phyloP scores from a whole-genome alignment of 2,888 invertebrate species.

The Eledona agricola region DNA sequence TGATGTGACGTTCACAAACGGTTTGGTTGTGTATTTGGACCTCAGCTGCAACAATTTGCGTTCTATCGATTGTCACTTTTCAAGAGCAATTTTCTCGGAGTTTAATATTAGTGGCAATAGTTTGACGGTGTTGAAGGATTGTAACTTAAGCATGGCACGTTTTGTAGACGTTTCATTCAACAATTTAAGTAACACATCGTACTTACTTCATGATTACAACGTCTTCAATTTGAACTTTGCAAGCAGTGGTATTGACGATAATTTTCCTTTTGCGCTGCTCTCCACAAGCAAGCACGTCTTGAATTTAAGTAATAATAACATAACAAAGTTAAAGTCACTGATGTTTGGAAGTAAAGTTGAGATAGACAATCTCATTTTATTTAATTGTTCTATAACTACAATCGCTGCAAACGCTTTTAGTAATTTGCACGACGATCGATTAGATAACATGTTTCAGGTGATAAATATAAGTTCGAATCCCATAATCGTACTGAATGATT shows the following conservation, averaged over 20 bases:
- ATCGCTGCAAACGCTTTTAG: constrained; percentile 2
- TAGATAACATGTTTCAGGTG: too few relatives aligned
- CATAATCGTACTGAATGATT: constrained; percentile 7
- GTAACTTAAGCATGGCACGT: constrained; percentile 1
- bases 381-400: constrained; percentile 5
- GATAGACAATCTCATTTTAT: not conserved
- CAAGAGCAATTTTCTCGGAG: constrained; percentile 2
- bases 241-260: not conserved
- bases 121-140: constrained; percentile 7
- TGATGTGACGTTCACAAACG: constrained; percentile 4
- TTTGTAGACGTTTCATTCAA: constrained; percentile 20
- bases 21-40: not conserved
- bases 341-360: constrained; percentile 2
- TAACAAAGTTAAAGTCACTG: not conserved
- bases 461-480: constrained; percentile 13
- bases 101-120: constrained; percentile 30
- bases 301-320: constrained; percentile 6
- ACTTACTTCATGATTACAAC: not conserved
- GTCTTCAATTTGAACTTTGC: constrained; percentile 1
- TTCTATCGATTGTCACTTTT: not conserved
- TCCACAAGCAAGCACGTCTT: not conserved
- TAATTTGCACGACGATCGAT: not conserved
- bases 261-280: not conserved
- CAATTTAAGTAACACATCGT: constrained; percentile 30
- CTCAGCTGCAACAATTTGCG: constrained; percentile 7